phyloP scores from a whole-genome alignment of 2,797 vertebrate genomes.

The Micropoecilia bifurca region DNA sequence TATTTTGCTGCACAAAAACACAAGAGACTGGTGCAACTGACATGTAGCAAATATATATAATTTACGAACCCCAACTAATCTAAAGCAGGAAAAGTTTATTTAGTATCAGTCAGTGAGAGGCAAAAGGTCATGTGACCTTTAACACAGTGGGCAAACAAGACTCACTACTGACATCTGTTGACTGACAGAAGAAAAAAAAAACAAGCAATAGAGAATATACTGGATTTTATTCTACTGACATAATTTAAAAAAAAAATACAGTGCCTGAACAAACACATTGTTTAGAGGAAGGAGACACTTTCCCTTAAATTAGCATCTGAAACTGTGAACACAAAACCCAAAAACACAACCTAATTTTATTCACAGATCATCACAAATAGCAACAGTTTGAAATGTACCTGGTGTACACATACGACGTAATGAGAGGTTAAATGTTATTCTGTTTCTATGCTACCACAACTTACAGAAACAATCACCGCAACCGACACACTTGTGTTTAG shows the following conservation, averaged over 20 bases:
- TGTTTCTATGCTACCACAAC: constrained; percentile 25
- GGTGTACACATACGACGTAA: constrained; percentile 26
- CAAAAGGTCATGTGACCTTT: background rate
- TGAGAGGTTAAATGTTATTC: constrained; percentile 20
- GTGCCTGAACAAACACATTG: constrained; percentile 29
- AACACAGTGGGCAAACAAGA: constrained; percentile 10
- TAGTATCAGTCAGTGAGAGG: background rate
- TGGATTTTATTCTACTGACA: background rate
- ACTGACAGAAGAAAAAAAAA: constrained; percentile 14
- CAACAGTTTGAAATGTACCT: constrained; percentile 10
- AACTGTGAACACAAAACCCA: constrained; percentile 31
- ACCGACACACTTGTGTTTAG: constrained; percentile 50
- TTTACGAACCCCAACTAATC: background rate
- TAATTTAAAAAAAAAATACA: constrained; percentile 2
- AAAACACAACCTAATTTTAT: constrained; percentile 37
- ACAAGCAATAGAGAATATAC: background rate
- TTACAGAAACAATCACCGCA: constrained; percentile 15
- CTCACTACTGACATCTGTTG: constrained; percentile 66
- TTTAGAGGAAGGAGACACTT: constrained; percentile 26
- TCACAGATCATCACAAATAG: constrained; percentile 30
- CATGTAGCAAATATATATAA: background rate
- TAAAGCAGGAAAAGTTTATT: background rate
- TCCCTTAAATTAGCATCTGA: constrained; percentile 31
- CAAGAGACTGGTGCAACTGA: background rate
- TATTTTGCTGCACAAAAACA: background rate